These are phyloP conservation scores for Mus pahari DNA, from an alignment of 2,113 vertebrate genomes.

Conservation along the genomic window DNA sequence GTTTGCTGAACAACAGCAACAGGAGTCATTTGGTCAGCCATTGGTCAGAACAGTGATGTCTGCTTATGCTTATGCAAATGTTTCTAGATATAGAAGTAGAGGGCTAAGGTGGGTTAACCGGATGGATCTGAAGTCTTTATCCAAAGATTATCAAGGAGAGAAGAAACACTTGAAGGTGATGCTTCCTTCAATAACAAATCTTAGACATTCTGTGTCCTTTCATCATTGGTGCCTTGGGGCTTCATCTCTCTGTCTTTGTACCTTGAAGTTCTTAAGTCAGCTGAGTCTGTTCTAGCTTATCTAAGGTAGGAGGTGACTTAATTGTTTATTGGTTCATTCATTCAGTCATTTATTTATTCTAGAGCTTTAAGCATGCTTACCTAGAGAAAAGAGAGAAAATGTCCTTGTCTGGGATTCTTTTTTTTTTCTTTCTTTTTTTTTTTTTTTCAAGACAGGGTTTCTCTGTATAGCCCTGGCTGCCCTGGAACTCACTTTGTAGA, in stretches of 20 bases:
- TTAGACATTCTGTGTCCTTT: not conserved
- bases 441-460: too few relatives aligned
- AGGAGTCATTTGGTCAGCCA: not conserved
- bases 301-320: not conserved
- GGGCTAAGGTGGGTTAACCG: not conserved
- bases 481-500: too few relatives aligned
- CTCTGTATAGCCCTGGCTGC: too few relatives aligned
- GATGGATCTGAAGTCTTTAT: not conserved
- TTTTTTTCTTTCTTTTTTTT: too few relatives aligned
- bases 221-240: not conserved
- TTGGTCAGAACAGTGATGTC: not conserved
- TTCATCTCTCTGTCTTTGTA: not conserved
- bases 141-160: not conserved
- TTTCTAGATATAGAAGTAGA: not conserved
- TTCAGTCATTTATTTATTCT: not conserved
- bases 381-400: not conserved
- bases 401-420: not conserved
- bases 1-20: not conserved
- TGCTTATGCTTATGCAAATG: not conserved
- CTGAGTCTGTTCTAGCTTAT: not conserved
- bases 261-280: not conserved
- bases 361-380: not conserved
- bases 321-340: not conserved
- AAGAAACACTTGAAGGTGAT: not conserved
- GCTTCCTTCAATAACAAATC: not conserved